These are phyloP conservation scores for Sciurus carolinensis DNA, from an alignment of 2,797 vertebrate genomes.

Conservation along the genomic window DNA sequence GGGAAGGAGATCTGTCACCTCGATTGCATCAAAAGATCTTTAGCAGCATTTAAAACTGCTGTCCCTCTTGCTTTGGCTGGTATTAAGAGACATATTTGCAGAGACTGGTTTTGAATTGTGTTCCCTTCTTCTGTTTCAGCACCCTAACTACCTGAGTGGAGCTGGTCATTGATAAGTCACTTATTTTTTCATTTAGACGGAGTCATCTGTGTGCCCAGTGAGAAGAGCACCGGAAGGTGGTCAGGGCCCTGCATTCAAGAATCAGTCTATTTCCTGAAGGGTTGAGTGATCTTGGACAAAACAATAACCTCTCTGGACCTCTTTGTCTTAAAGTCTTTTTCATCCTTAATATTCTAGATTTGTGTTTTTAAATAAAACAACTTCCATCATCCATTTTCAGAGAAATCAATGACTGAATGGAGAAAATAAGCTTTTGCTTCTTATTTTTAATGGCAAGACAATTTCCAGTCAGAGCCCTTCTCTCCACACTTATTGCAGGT, in stretches of 20 bases:
- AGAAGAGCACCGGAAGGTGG: neutral
- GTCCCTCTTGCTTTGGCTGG: neutral
- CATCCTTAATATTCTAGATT: neutral
- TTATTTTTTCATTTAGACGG: neutral
- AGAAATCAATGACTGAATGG: neutral
- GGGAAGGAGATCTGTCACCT: constrained; percentile 3
- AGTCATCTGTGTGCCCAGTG: neutral
- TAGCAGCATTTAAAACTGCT: constrained; percentile 14
- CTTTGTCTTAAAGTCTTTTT: neutral
- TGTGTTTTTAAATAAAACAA: constrained; percentile 27
- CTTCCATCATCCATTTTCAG: neutral
- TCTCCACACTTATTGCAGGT: neutral
- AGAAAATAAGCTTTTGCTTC: neutral
- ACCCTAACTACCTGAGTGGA: neutral
- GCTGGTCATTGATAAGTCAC: neutral
- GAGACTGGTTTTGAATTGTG: constrained; percentile 16
- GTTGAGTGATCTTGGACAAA: neutral
- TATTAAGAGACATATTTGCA: constrained; percentile 26
- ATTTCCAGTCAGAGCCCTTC: neutral
- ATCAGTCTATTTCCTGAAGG: neutral
- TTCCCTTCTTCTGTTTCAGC: neutral
- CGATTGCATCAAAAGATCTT: neutral
- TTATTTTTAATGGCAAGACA: neutral
- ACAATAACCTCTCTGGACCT: neutral
- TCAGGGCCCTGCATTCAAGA: neutral